Evolutionary conservation across 2,888 invertebrate genomes (phyloP).

Genomic region (Plagodis pulveraria): DNA sequence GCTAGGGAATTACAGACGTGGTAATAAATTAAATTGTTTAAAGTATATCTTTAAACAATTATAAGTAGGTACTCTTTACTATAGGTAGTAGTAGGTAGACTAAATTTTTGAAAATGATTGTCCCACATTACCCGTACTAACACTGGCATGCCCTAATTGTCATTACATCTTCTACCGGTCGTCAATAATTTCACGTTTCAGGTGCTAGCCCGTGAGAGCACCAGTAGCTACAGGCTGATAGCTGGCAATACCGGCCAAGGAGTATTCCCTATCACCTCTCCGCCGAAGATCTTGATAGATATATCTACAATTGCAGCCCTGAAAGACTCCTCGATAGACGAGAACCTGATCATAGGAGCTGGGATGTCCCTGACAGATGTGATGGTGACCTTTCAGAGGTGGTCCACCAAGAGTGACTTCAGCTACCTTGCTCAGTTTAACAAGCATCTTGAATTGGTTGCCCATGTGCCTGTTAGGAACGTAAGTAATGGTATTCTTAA

Average conservation of each 20-base stretch:
- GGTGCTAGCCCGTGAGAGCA: constrained; percentile 74
- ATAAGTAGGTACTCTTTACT: no score
- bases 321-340: constrained; percentile 56
- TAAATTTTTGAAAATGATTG: no score
- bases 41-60: no score
- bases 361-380: constrained; percentile 83
- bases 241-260: constrained; percentile 91
- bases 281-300: constrained; percentile 85
- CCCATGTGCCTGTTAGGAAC: constrained; percentile 89
- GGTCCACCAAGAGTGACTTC: constrained; percentile 77
- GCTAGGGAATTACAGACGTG: no score
- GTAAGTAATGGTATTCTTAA: constrained; percentile 70
- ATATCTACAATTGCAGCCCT: constrained; percentile 85
- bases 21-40: no score
- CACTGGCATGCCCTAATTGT: no score
- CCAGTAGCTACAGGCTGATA: constrained; percentile 83
- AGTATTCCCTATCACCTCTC: constrained; percentile 68
- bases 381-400: constrained; percentile 74
- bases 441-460: constrained; percentile 88
- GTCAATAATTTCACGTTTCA: constrained; percentile 35
- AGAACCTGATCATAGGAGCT: constrained; percentile 83
- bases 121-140: no score
- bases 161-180: no score
- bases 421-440: constrained; percentile 84
- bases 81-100: no score